Evolutionary conservation across 2,797 vertebrate genomes (phyloP).

Genomic region (Ibycter americanus): DNA sequence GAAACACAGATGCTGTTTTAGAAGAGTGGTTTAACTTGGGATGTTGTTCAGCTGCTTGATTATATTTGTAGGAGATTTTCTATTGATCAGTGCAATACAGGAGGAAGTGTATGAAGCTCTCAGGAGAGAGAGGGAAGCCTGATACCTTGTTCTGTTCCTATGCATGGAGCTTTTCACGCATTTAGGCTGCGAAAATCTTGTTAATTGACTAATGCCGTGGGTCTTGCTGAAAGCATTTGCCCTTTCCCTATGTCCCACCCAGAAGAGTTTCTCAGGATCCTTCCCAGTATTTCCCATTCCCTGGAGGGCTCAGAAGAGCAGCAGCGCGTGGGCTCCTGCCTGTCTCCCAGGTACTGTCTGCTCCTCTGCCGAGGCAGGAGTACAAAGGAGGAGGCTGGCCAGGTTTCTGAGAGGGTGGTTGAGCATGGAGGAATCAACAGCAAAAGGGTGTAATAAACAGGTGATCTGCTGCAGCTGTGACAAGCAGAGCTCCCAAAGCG

Average conservation of each 20-base stretch:
- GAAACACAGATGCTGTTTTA: not conserved
- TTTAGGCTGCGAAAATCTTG: not conserved
- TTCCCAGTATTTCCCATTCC: not conserved
- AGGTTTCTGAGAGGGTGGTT: not conserved
- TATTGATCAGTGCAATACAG: not conserved
- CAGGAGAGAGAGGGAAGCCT: not conserved
- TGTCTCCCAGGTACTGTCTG: not conserved
- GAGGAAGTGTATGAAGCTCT: accelerated
- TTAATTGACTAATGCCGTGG: not conserved
- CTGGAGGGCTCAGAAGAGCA: not conserved
- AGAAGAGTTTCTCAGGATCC: not conserved
- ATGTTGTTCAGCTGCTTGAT: not conserved
- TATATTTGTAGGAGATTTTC: not conserved
- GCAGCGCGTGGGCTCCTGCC: not conserved
- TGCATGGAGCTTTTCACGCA: not conserved
- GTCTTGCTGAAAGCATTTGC: not conserved
- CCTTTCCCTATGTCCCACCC: not conserved
- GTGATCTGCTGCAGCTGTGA: not conserved
- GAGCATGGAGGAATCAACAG: not conserved
- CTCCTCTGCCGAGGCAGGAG: not conserved
- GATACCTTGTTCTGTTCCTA: not conserved
- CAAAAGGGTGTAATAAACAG: not conserved
- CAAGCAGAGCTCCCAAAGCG: not conserved
- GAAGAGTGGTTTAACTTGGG: not conserved
- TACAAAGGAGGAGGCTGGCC: conserved; percentile 1